A percentile compares a stretch with the other conserved stretches of the same genome.
phyloP scores from a whole-genome alignment of 2,113 vertebrate genomes.

The Gambusia affinis region DNA sequence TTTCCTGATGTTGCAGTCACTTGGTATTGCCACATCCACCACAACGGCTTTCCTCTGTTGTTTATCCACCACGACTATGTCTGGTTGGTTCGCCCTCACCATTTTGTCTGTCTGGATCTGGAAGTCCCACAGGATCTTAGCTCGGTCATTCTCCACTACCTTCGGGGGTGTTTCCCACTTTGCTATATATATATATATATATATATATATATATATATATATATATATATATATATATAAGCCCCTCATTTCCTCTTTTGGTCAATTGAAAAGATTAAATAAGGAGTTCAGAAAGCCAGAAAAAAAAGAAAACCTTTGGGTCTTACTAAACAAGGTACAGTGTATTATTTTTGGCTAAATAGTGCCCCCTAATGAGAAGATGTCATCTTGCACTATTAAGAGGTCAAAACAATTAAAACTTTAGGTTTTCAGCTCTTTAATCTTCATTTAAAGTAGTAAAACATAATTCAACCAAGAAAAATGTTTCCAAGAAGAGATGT shows the following conservation, averaged over 20 bases:
- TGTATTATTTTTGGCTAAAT: conserved; percentile 51
- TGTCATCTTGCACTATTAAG: background rate
- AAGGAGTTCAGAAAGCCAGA: background rate
- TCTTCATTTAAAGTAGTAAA: conserved; percentile 36
- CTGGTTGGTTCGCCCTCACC: too few species aligned
- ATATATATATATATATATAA: background rate
- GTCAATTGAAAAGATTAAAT: background rate
- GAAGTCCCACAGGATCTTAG: too few species aligned
- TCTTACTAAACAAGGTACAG: background rate
- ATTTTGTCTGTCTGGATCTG: too few species aligned
- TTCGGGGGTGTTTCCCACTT: too few species aligned
- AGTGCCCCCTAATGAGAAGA: conserved; percentile 58
- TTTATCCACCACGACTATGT: too few species aligned
- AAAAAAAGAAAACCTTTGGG: background rate
- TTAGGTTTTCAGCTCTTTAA: conserved; percentile 2
- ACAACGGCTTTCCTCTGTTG: too few species aligned
- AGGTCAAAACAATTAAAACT: background rate
- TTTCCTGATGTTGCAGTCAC: too few species aligned
- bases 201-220: background rate
- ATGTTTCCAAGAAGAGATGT: conserved; percentile 1
- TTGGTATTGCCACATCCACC: too few species aligned
- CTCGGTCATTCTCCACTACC: too few species aligned
- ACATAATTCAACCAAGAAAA: conserved; percentile 21
- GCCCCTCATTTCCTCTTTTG: background rate
- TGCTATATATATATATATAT: background rate